Evolutionary conservation across 2,113 vertebrate species (phyloP).

Genomic region (Brienomyrus brachyistius): DNA sequence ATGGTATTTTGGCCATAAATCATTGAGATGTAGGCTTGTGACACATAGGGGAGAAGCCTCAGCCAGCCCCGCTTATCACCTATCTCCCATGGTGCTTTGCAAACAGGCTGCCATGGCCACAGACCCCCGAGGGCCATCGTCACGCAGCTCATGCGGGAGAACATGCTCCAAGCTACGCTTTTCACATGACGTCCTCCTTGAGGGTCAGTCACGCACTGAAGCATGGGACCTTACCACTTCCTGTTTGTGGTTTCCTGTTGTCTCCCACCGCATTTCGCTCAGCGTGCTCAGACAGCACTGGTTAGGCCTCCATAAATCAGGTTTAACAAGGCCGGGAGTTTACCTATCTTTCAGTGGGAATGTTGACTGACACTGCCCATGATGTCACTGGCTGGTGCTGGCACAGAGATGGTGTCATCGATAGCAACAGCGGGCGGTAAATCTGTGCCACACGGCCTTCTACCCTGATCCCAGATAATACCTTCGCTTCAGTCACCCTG

Average conservation of each 20-base stretch:
- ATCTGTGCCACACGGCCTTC: neutral
- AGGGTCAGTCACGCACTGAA: neutral
- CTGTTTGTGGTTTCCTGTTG: neutral
- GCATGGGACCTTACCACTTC: neutral
- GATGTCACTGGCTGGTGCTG: slow-evolving; percentile 51
- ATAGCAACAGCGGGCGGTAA: neutral
- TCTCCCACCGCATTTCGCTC: neutral
- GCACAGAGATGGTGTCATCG: slow-evolving; percentile 26
- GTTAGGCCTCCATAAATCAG: neutral
- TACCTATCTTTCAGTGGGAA: neutral
- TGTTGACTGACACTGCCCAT: slow-evolving; percentile 23
- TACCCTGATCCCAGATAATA: neutral
- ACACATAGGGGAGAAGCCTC: neutral
- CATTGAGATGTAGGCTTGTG: neutral
- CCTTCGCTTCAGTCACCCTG: neutral
- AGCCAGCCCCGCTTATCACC: neutral
- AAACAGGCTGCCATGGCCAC: neutral
- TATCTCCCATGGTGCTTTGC: neutral
- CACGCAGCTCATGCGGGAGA: neutral
- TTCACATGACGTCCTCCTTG: neutral
- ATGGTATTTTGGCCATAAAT: neutral
- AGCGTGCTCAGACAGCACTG: neutral
- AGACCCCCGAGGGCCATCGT: neutral
- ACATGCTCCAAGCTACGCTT: neutral
- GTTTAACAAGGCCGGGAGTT: neutral